Evolutionary conservation across 1,140 invertebrate genomes (phyloP), one percentile per base, ranked within the genome.

Genomic region (Drosophila ohnishii): DNA sequence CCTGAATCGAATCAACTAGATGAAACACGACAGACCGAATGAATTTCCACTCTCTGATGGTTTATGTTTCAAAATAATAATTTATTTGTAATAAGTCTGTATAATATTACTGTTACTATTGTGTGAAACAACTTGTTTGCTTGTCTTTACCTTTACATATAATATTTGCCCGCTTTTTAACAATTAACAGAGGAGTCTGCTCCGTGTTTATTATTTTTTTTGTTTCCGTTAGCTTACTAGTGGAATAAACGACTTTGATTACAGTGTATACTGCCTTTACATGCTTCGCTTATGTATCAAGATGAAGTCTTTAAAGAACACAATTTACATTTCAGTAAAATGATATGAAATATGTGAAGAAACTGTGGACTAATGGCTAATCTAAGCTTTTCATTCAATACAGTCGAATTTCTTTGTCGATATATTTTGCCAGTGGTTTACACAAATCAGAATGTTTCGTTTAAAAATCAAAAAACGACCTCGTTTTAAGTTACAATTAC

Each of bases 21-120:
- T 39, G 13, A 14, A 32, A 37, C 45, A 32, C 28, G 25, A 30
- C 30, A 44, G 25, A 60, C 32, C 30, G 13, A 64, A 65, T 66
- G 58, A 61, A 56, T 47, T 63, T 39, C 42, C 19, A 62, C 40
- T 57, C 34, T 45, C 40, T 47, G 16, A 67, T 84, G 60, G 61
- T 80, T 62, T 61, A 73, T 87, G 72, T 69, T 88, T 84, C 72
- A 80, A 89, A 88, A 84, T 88, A 88, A 84, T 88, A 88, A 89
- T 88, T 88, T 88, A 88, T 88, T 86, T 80, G 60, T 80, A 88
- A 88, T 88, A 88, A 88, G 77, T 84, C 73, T 88, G 84, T 88
- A 88, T 84, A 80, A 88, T 88, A 85, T 88, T 89, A 88, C 73
- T 88, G 84, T 88, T 88, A 83, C 85, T 80, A 84, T 75, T 66